phyloP scores from a whole-genome alignment of 2,888 invertebrate genomes.

The Microdon myrmicae region DNA sequence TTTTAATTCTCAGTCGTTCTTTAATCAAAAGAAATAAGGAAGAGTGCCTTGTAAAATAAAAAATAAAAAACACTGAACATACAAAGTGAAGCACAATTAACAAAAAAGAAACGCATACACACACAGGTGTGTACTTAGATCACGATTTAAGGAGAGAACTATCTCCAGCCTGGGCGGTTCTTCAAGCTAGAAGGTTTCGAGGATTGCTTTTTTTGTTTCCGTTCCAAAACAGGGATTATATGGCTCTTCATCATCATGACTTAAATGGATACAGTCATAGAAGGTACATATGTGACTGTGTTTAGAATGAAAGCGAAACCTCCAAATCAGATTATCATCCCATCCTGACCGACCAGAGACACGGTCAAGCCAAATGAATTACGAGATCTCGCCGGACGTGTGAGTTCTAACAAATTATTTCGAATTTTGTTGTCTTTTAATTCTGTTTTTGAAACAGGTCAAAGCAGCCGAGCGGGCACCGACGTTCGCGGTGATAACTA shows the following conservation, averaged over 20 bases:
- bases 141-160: conserved; percentile 45
- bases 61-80: conserved; percentile 22
- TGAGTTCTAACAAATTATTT: conserved; percentile 48
- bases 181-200: conserved; percentile 38
- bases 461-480: conserved; percentile 18
- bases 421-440: conserved; percentile 29
- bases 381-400: conserved; percentile 36
- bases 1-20: conserved; percentile 6
- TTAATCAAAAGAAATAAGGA: conserved; percentile 31
- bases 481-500: conserved; percentile 27
- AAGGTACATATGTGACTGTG: not conserved
- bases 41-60: conserved; percentile 27
- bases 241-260: conserved; percentile 21
- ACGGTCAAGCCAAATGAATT: conserved; percentile 28
- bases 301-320: conserved; percentile 37
- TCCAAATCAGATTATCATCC: conserved; percentile 41
- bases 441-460: too few species aligned
- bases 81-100: conserved; percentile 43
- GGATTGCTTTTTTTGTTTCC: conserved; percentile 46
- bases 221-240: conserved; percentile 40
- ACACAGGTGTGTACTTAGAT: too few species aligned
- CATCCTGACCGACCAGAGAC: conserved; percentile 1
- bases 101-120: too few species aligned
- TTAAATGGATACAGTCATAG: conserved; percentile 4
- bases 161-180: conserved; percentile 28